Evolutionary conservation across 2,113 vertebrate species (phyloP).

Genomic region (Pituophis catenifer): DNA sequence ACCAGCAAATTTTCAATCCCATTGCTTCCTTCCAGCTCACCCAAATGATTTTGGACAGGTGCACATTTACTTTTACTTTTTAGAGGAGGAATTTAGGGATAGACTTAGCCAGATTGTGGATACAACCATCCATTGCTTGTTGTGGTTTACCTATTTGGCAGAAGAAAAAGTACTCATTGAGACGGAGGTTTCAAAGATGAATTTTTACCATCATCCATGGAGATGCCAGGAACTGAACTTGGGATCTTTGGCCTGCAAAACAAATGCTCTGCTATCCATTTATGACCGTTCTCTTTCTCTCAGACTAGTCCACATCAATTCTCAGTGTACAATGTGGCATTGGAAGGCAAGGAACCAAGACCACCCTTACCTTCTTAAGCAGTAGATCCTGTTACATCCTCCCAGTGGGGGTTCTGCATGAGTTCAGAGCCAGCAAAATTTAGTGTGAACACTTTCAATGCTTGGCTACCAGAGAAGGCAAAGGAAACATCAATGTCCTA

Average conservation of each 20-base stretch:
- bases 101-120: not conserved
- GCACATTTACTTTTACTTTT: not conserved
- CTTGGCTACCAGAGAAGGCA: conserved; percentile 35
- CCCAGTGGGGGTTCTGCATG: conserved; percentile 13
- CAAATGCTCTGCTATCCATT: not conserved
- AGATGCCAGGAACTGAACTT: not conserved
- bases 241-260: not conserved
- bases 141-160: not conserved
- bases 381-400: conserved; percentile 4
- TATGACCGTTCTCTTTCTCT: not conserved
- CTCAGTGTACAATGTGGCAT: not conserved
- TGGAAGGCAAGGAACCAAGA: not conserved
- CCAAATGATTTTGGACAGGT: not conserved
- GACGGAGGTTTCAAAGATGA: not conserved
- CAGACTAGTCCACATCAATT: not conserved
- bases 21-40: not conserved
- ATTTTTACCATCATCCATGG: not conserved
- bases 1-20: not conserved
- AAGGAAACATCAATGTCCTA: conserved; percentile 50
- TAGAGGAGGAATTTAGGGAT: not conserved
- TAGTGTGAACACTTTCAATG: not conserved
- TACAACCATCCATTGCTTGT: not conserved
- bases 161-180: not conserved
- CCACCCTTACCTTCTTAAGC: not conserved
- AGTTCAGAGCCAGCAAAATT: conserved; percentile 15